Evolutionary conservation across 2,113 vertebrate species (phyloP).

Genomic region (Chaenocephalus aceratus): DNA sequence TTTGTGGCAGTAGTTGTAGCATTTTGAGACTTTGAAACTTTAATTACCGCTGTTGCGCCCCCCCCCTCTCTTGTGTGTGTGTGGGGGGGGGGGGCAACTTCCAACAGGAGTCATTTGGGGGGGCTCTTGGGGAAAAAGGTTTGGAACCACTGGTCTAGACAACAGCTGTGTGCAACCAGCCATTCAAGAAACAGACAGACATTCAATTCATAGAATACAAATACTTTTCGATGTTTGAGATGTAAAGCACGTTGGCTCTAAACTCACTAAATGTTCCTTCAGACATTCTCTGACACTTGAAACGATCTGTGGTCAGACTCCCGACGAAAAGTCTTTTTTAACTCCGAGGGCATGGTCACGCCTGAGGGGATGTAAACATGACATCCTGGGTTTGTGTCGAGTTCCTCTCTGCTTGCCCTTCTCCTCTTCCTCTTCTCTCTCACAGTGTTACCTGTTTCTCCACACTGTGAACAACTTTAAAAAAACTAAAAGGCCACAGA

Average conservation of each 20-base stretch:
- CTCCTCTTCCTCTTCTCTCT: conserved; percentile 12
- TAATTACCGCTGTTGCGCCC: no score
- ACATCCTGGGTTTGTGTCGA: conserved; percentile 15
- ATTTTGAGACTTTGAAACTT: no score
- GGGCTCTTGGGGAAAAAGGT: no score
- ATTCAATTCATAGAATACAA: not conserved
- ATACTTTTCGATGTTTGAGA: not conserved
- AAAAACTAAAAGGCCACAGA: conserved; percentile 33
- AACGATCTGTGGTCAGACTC: conserved; percentile 12
- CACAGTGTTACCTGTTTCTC: not conserved
- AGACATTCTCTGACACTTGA: not conserved
- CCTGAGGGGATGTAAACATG: conserved; percentile 43
- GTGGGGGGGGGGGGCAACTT: no score
- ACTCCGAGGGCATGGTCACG: conserved; percentile 21
- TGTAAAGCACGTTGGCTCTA: not conserved
- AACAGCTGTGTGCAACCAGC: not conserved
- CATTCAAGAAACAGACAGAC: not conserved
- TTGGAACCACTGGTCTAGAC: no score
- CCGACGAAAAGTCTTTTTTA: conserved; percentile 1
- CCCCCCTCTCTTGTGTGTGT: no score
- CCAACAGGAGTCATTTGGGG: no score
- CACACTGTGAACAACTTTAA: conserved; percentile 19
- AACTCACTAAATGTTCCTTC: not conserved
- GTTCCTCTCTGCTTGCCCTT: conserved; percentile 1
- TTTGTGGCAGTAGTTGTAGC: no score